Evolutionary conservation across 2,113 vertebrate species (phyloP).

Genomic region (Lagenorhynchus albirostris): DNA sequence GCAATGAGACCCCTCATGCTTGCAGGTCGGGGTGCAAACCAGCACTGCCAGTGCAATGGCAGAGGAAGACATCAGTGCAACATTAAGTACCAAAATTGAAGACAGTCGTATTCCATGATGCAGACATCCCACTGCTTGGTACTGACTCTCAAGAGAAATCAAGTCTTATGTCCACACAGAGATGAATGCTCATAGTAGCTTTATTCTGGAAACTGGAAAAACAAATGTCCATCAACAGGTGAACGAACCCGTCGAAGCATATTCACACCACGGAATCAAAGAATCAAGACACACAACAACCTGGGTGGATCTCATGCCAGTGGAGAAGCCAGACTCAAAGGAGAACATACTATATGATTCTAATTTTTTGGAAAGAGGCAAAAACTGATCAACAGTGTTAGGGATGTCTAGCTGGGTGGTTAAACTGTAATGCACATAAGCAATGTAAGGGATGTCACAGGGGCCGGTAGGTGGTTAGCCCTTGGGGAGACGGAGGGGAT

Average conservation of each 20-base stretch:
- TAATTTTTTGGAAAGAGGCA: neutral
- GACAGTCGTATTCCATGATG: neutral
- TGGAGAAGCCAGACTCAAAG: neutral
- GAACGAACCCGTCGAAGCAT: neutral
- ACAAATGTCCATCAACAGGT: neutral
- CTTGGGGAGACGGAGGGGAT: neutral
- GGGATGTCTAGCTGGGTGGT: neutral
- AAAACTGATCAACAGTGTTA: neutral
- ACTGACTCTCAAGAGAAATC: too few species aligned
- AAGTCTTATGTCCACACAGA: neutral
- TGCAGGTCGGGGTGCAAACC: fast-evolving
- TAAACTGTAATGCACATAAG: neutral
- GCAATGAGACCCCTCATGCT: neutral
- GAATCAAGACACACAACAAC: neutral
- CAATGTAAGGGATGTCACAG: neutral
- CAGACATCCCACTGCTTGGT: neutral
- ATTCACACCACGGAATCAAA: neutral
- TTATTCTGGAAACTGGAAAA: neutral
- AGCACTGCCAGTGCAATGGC: neutral
- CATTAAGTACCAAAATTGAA: neutral
- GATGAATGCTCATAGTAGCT: neutral
- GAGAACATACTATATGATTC: neutral
- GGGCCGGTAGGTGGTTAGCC: neutral
- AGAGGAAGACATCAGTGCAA: too few species aligned
- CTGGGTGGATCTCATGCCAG: fast-evolving